These are phyloP conservation scores for Choristoneura rosaceana DNA, from an alignment of 2,888 invertebrate species.

Conservation along the genomic window DNA sequence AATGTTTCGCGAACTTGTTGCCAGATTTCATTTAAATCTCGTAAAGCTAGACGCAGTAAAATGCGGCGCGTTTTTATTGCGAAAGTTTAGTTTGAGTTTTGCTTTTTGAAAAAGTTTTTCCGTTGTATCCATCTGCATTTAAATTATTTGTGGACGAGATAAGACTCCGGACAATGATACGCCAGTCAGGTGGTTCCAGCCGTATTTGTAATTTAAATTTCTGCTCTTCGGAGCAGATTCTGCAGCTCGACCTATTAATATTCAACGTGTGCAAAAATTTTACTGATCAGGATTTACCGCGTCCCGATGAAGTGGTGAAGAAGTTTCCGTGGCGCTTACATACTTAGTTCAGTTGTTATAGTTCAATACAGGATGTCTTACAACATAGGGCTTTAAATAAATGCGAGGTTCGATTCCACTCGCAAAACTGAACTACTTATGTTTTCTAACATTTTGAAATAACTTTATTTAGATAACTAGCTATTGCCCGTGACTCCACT, in stretches of 20 bases:
- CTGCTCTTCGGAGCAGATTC: slow-evolving; percentile 19
- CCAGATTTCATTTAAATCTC: slow-evolving; percentile 73
- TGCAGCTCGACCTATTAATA: slow-evolving; percentile 33
- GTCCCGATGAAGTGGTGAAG: neutral
- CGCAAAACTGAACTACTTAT: no score
- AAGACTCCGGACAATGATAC: slow-evolving; percentile 26
- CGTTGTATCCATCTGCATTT: slow-evolving; percentile 46
- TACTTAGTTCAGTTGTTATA: neutral
- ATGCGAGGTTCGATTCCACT: no score
- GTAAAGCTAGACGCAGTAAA: slow-evolving; percentile 65
- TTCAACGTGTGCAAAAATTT: slow-evolving; percentile 41
- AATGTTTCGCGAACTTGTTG: slow-evolving; percentile 72
- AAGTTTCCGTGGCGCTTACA: neutral
- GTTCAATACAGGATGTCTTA: no score
- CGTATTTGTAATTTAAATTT: slow-evolving; percentile 41
- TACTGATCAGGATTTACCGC: slow-evolving; percentile 24
- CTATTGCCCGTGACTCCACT: no score
- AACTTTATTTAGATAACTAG: no score
- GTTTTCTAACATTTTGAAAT: no score
- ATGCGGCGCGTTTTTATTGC: slow-evolving; percentile 67
- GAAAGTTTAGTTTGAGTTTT: slow-evolving; percentile 64
- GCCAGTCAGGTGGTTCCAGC: slow-evolving; percentile 17
- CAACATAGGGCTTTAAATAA: no score
- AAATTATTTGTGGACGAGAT: slow-evolving; percentile 30
- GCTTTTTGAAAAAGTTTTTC: slow-evolving; percentile 53